phyloP scores from a whole-genome alignment of 2,113 vertebrate species.

The Phocoena phocoena region DNA sequence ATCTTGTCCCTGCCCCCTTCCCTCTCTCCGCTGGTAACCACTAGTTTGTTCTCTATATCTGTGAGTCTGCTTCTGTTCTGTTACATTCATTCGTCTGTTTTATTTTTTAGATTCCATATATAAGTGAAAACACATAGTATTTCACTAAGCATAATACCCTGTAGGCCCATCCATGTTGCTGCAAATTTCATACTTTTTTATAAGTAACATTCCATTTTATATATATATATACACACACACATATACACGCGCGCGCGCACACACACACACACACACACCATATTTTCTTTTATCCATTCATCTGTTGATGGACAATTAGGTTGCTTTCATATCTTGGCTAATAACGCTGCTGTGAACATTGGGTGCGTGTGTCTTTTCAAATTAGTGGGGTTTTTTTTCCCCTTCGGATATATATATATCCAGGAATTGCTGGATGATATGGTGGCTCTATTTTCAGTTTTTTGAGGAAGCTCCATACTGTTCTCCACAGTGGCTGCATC shows the following conservation, averaged over 20 bases:
- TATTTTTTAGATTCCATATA: background rate
- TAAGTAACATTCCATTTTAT: background rate
- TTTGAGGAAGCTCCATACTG: background rate
- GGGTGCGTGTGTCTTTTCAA: background rate
- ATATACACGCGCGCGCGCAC: accelerated
- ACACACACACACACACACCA: background rate
- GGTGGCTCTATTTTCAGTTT: background rate
- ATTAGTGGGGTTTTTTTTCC: background rate
- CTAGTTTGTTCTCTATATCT: background rate
- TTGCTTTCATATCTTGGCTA: background rate
- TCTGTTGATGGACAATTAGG: background rate
- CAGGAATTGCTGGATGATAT: background rate
- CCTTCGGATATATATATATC: background rate
- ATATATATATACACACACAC: accelerated
- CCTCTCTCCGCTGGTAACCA: background rate
- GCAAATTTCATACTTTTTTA: background rate
- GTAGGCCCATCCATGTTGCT: background rate
- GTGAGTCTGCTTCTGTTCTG: background rate
- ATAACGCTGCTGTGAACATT: background rate
- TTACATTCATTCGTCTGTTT: background rate
- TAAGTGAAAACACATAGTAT: background rate
- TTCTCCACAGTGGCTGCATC: background rate
- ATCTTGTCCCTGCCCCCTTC: background rate
- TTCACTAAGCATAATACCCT: background rate
- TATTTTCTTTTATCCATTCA: background rate